phyloP scores from a whole-genome alignment of 2,113 vertebrate species.

The Hemichromis elongatus region DNA sequence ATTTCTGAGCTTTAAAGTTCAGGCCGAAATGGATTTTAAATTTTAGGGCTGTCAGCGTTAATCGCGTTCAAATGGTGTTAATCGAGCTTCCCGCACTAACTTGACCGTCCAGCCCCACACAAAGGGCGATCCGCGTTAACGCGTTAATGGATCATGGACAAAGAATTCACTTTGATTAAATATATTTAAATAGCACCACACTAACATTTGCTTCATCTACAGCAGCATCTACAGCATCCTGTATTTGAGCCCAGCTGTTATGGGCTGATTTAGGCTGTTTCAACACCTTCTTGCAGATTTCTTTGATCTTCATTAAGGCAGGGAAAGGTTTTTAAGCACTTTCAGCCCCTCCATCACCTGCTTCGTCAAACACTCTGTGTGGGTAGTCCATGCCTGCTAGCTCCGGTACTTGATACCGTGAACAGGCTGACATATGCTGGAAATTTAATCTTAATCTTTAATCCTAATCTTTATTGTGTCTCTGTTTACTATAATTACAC shows the following conservation, averaged over 20 bases:
- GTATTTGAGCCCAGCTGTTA: not conserved
- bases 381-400: not conserved
- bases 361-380: not conserved
- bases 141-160: too few relatives aligned
- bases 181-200: not conserved
- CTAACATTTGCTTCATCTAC: not conserved
- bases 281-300: not conserved
- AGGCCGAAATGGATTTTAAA: not conserved
- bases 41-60: too few relatives aligned
- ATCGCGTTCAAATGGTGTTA: too few relatives aligned
- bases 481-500: not conserved
- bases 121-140: too few relatives aligned
- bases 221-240: not conserved
- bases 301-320: not conserved
- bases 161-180: not conserved
- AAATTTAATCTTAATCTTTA: not conserved
- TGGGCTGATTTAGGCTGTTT: not conserved
- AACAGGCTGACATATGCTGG: not conserved
- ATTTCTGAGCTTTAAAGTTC: not conserved
- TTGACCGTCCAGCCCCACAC: too few relatives aligned
- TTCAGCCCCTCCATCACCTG: not conserved
- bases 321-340: not conserved
- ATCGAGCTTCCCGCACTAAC: too few relatives aligned
- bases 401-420: not conserved
- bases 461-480: not conserved